A percentile compares a stretch with the other conserved stretches of the same genome.
phyloP scores from a whole-genome alignment of 2,888 invertebrate species.

The Melanophora roralis region DNA sequence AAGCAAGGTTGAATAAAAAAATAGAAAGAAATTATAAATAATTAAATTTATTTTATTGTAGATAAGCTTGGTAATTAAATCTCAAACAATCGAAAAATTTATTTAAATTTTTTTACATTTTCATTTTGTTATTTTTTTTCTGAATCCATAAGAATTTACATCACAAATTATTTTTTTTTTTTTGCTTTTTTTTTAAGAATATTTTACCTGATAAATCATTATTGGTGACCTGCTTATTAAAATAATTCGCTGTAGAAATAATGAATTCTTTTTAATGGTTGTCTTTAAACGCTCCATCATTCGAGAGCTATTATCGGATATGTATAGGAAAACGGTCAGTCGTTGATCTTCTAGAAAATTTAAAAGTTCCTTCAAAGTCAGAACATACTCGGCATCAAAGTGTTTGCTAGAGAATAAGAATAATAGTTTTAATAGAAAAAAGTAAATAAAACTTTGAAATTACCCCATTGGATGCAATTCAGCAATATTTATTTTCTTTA shows the following conservation, averaged over 20 bases:
- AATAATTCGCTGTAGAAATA: constrained; percentile 72
- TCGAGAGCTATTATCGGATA: constrained; percentile 73
- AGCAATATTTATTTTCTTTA: constrained; percentile 75
- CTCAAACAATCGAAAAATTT: no score
- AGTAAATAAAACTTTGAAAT: neutral
- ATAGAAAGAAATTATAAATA: neutral
- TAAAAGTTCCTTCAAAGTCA: constrained; percentile 72
- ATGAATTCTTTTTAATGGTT: constrained; percentile 69
- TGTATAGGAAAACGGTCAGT: constrained; percentile 73
- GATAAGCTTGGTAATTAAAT: no score
- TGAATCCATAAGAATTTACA: no score
- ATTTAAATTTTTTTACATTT: no score
- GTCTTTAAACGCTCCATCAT: constrained; percentile 73
- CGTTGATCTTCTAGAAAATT: constrained; percentile 70
- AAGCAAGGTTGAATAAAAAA: neutral
- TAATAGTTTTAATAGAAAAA: neutral
- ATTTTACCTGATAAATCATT: constrained; percentile 74
- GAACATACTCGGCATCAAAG: constrained; percentile 74
- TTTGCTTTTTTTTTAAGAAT: no score
- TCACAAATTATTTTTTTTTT: no score
- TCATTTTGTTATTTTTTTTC: no score
- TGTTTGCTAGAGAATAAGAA: constrained; percentile 68
- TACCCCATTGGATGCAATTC: constrained; percentile 77
- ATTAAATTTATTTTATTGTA: no score
- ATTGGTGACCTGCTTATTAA: constrained; percentile 75